Base-by-base conservation (phyloP, 2,797 vertebrate species). In the Catharus ustulatus region DNA sequence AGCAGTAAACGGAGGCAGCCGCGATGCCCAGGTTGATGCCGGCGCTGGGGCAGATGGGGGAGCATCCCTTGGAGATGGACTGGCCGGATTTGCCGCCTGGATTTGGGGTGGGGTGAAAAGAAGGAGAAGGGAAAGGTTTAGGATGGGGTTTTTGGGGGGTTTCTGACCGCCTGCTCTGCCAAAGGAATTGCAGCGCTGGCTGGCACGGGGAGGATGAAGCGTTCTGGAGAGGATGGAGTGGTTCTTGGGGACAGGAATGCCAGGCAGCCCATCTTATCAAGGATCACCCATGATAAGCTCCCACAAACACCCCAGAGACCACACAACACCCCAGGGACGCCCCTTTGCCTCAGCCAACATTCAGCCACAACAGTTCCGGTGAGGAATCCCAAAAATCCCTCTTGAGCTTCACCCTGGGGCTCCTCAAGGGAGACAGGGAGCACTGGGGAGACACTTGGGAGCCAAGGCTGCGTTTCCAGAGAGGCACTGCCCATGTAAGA, bases 1-100 rank as follows among this genome's bases (percentile, higher is more conserved):
- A 97, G 96, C 97, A 97, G 36, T 91, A 91, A 3, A 97, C 78
- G 0, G 97, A 97, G 34, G 91, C 75, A 1, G 97, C 90, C 0
- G 88, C 88, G 1, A 97, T 74, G 6, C 96, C 96, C 1, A 97
- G 16, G 78, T 97, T 90, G 54, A 97, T 81, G 9, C 96, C 96
- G 0, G 49, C 82, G 0, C 52, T 64, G 54, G 97, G 96, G 51
- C 97, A 97, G 77, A 96, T 52, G 19, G 95, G 45, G 12, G 94
- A 85, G 66, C 97, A 97, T 10, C 96, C 97, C 90, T 97, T 97
- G 6, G 94, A 96, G 94, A 97, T 97, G 69, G 95, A 96, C 89
- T 97, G 97, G 29, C 89, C 59, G 1, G 95, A 96, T 27, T 84
- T 91, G 30, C 84, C 8, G 0, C 96, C 97, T 97, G 87, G 11